Base-by-base conservation (phyloP, 2,888 invertebrate genomes). In the Sylvicola fuscatus region DNA sequence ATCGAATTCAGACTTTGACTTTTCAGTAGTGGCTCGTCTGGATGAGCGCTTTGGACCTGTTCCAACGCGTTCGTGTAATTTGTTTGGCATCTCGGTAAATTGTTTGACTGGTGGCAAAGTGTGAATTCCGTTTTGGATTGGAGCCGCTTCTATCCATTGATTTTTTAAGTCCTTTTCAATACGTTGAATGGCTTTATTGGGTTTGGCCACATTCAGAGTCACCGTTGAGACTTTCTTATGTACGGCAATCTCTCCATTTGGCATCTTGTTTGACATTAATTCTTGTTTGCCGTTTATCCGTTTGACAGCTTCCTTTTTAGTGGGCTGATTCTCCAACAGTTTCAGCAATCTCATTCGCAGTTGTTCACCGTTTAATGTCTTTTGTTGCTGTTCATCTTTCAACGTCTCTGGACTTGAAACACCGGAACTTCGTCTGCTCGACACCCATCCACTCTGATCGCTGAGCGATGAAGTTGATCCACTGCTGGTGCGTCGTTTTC, bases 391-490 rank as follows among this genome's bases (percentile, higher is more conserved):
- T 37, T 47, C 50, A 36, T 47, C 49, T 26, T 41, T 48, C 8
- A 57, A 47, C 3, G 56, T 53, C 47, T 72, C 72, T 3, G 71
- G 72, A 36, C 70, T 65, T 0, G 72, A 71, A n/a, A 65, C 65
- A 14, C 65, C 66, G 35, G 73, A 71, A 48, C 71, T 73, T 31
- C 70, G 64, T 32, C 76, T 71, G 46, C 81, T 83, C 21, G 82
- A 82, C 1, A 84, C 82, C 83, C 84, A 86, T 2, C 84, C 84
- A 49, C 83, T 83, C 54, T 81, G 79, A 54, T 84, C 84, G 47
- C 82, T 83, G 40, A 77, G 57, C 39, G 72, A 72, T 12, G 74
- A 71, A 0, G 74, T 72, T 7, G 73, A 72, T 44, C 60, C 65
- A 38, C 66, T 67, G 48, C 55, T 56, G 39, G 55, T 58, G 21